Percentiles rank a stretch among this genome's conserved stretches.
Evolutionary conservation across 1,140 invertebrate genomes (phyloP).

Genomic region (Neodiprion pinetum): DNA sequence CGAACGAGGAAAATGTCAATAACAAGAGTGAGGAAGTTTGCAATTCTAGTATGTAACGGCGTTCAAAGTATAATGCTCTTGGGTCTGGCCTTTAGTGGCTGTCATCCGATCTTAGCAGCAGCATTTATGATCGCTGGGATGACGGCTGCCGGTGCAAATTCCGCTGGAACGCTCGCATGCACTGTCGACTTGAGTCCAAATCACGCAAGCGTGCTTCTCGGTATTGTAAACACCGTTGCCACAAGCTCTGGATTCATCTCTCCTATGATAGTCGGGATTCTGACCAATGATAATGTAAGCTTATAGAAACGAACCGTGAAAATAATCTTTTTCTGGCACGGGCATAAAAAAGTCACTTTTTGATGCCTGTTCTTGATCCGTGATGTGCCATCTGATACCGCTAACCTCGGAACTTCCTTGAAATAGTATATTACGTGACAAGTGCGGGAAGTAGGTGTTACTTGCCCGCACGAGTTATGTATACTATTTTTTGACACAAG

Average conservation of each 20-base stretch:
- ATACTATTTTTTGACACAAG: too few relatives aligned
- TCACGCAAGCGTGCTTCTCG: conserved; percentile 71
- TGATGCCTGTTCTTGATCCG: too few relatives aligned
- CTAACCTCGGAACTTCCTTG: too few relatives aligned
- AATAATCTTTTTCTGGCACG: too few relatives aligned
- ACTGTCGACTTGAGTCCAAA: conserved; percentile 74
- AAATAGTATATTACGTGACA: too few relatives aligned
- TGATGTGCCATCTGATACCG: too few relatives aligned
- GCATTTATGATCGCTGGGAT: conserved; percentile 69
- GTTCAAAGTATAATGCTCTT: conserved; percentile 67
- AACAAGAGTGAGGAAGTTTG: conserved; percentile 71
- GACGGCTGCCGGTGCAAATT: conserved; percentile 69
- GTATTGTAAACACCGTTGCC: conserved; percentile 65
- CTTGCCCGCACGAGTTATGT: too few relatives aligned
- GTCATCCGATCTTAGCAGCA: conserved; percentile 67
- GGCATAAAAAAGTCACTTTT: too few relatives aligned
- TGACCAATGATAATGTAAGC: conserved; percentile 70
- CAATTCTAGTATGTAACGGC: conserved; percentile 65
- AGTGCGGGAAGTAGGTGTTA: too few relatives aligned
- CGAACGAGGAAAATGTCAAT: conserved; percentile 65
- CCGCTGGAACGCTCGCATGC: conserved; percentile 68
- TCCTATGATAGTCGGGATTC: conserved; percentile 65
- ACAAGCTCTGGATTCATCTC: conserved; percentile 66
- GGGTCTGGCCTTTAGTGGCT: conserved; percentile 68
- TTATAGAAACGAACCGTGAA: neutral